These are phyloP conservation scores for Nasonia vitripennis DNA, from an alignment of 1,140 invertebrate species.

Conservation along the genomic window DNA sequence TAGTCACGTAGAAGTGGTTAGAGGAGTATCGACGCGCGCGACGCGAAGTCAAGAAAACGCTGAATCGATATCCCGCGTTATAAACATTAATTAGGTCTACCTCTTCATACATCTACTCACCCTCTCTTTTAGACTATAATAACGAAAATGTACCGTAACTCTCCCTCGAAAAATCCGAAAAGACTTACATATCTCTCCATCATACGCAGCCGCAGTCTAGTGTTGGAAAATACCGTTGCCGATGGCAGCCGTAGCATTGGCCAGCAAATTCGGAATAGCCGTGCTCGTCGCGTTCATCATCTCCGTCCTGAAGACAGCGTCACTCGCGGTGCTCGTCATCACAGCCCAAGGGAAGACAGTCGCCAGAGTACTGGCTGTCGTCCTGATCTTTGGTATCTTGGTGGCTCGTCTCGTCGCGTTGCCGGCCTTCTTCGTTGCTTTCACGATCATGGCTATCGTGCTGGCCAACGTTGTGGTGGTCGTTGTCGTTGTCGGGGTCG, in stretches of 20 bases:
- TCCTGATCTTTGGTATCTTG: conserved; percentile 47
- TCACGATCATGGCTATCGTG: background rate
- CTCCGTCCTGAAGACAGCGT: background rate
- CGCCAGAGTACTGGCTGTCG: conserved; percentile 51
- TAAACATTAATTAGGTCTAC: no score
- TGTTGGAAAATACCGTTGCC: conserved; percentile 65
- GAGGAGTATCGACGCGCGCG: no score
- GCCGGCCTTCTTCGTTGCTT: conserved; percentile 28
- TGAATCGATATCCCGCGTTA: background rate
- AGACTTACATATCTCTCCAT: background rate
- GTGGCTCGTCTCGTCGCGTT: conserved; percentile 26
- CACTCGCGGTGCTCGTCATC: background rate
- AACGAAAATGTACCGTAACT: no score
- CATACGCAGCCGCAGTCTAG: conserved; percentile 42
- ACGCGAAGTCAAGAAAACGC: no score
- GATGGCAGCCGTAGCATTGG: conserved; percentile 63
- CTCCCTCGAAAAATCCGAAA: background rate
- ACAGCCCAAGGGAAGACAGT: conserved; percentile 54
- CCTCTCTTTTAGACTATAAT: no score
- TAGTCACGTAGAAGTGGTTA: no score
- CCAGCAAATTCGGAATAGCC: conserved; percentile 62
- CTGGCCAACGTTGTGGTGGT: background rate
- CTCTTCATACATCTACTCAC: no score
- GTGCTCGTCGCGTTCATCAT: conserved; percentile 53
- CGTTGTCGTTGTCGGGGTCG: background rate